phyloP scores from a whole-genome alignment of 2,113 vertebrate genomes.

The Malurus alboscapulatus region DNA sequence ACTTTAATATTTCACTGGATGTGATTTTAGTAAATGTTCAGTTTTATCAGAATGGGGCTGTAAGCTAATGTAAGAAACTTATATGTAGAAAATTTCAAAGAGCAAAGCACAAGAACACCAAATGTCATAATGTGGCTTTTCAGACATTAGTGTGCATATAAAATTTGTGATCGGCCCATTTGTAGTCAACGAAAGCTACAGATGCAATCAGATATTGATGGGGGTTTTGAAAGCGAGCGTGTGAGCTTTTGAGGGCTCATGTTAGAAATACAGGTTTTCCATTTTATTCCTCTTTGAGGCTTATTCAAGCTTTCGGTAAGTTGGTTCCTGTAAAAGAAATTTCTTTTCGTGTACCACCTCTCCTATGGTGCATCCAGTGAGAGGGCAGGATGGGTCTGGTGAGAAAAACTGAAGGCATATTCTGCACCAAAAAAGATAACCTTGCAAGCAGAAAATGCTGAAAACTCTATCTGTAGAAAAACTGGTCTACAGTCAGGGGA shows the following conservation, averaged over 20 bases:
- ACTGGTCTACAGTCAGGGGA: slow-evolving; percentile 29
- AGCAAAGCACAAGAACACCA: background rate
- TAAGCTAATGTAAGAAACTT: background rate
- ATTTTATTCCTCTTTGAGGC: slow-evolving; percentile 31
- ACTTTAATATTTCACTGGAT: background rate
- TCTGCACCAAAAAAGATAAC: slow-evolving; percentile 28
- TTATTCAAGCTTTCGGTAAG: slow-evolving; percentile 48
- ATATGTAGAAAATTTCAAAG: background rate
- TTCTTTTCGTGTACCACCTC: slow-evolving; percentile 48
- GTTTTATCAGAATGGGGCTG: background rate
- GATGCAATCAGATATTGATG: background rate
- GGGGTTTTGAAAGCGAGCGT: background rate
- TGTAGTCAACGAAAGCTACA: background rate
- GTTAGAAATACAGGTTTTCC: slow-evolving; percentile 30
- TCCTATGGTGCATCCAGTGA: slow-evolving; percentile 64
- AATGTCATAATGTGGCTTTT: background rate
- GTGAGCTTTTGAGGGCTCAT: background rate
- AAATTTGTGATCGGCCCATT: background rate
- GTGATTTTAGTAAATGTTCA: slow-evolving; percentile 22
- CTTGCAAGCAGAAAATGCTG: slow-evolving; percentile 50
- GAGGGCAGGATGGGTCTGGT: slow-evolving; percentile 62
- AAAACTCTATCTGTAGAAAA: slow-evolving; percentile 49
- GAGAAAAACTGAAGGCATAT: slow-evolving; percentile 48
- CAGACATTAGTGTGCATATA: background rate
- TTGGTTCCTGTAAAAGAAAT: slow-evolving; percentile 49